These are phyloP conservation scores for Ellobium chinense DNA, from an alignment of 2,888 invertebrate species.

Conservation along the genomic window DNA sequence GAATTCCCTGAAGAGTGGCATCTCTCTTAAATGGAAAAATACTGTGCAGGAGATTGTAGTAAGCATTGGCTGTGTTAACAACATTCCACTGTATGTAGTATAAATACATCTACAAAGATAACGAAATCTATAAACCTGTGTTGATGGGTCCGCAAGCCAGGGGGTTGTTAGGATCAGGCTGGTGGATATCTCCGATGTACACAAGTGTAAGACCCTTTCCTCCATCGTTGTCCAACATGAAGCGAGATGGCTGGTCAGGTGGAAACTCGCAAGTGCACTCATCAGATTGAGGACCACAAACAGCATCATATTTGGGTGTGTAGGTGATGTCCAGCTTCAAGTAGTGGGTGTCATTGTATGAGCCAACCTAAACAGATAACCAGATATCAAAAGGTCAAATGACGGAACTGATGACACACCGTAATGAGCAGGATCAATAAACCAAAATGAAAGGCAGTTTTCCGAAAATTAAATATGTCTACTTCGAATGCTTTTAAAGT, in stretches of 20 bases:
- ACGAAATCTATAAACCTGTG: conserved; percentile 48
- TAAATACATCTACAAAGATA: too few relatives aligned
- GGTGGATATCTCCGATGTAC: conserved; percentile 79
- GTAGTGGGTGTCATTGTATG: conserved; percentile 74
- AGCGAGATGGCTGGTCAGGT: conserved; percentile 64
- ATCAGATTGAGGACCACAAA: conserved; percentile 8
- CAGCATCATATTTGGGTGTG: conserved; percentile 41
- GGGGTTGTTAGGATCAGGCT: conserved; percentile 66
- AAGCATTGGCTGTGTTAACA: too few relatives aligned
- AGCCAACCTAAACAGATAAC: conserved; percentile 74
- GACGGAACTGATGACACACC: too few relatives aligned
- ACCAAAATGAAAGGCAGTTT: too few relatives aligned
- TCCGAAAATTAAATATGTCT: too few relatives aligned
- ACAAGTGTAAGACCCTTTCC: conserved; percentile 74
- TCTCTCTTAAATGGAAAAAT: too few relatives aligned
- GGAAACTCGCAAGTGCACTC: conserved; percentile 64
- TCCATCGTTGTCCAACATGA: conserved; percentile 64
- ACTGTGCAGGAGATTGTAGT: too few relatives aligned
- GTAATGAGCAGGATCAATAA: too few relatives aligned
- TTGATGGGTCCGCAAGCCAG: conserved; percentile 77
- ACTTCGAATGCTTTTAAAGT: too few relatives aligned
- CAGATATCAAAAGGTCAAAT: too few relatives aligned
- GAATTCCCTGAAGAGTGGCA: too few relatives aligned
- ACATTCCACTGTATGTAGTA: too few relatives aligned
- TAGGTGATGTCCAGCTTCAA: conserved; percentile 71